phyloP scores from a whole-genome alignment of 30 jellyfish, hydroid and myxozoan genomes.

The Pseudorhiza aurosa region DNA sequence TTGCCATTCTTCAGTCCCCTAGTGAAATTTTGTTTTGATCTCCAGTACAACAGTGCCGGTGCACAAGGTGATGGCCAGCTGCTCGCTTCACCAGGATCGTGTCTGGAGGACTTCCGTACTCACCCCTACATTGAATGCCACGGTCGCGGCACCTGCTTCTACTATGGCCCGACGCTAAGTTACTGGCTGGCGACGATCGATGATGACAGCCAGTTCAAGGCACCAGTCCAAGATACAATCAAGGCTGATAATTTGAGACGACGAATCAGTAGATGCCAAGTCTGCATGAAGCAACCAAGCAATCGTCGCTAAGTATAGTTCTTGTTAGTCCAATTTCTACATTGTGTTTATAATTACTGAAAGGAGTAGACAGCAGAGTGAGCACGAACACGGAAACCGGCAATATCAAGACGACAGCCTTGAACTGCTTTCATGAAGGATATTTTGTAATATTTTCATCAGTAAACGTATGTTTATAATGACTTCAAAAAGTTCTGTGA shows the following conservation, averaged over 20 bases:
- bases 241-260: constrained; percentile 59
- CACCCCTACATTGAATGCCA: constrained; percentile 98
- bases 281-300: constrained; percentile 72
- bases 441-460: not conserved
- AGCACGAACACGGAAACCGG: not conserved
- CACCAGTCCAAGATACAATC: constrained; percentile 77
- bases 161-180: constrained; percentile 85
- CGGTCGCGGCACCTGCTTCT: constrained; percentile 96
- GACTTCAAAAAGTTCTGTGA: not conserved
- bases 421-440: not conserved
- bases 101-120: constrained; percentile 92
- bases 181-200: constrained; percentile 94
- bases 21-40: not conserved
- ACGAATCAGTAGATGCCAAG: constrained; percentile 93
- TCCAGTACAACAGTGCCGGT: constrained; percentile 95
- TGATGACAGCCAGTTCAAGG: constrained; percentile 69
- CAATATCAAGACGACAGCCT: not conserved
- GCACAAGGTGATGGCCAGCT: constrained; percentile 97
- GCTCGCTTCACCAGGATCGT: constrained; percentile 95
- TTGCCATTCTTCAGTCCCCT: no score
- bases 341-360: not conserved
- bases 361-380: not conserved
- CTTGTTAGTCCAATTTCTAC: not conserved
- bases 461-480: not conserved
- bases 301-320: not conserved